Evolutionary conservation across 2,888 invertebrate genomes (phyloP).

Genomic region (Volucella bombylans): DNA sequence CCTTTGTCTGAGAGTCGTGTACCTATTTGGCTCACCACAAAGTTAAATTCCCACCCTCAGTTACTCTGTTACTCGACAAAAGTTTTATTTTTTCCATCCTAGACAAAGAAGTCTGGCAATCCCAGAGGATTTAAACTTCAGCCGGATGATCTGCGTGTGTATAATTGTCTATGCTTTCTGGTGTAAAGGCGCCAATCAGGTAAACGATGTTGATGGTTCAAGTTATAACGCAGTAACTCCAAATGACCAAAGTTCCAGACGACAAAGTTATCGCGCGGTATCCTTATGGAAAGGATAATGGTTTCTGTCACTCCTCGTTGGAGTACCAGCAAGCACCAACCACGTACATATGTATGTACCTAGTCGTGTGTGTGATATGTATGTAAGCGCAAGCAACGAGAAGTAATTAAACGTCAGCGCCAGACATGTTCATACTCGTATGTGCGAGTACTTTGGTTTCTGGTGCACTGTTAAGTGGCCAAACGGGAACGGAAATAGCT

Average conservation of each 20-base stretch:
- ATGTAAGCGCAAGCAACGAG: conserved; percentile 1
- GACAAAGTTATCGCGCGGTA: conserved; percentile 3
- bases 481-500: conserved; percentile 18
- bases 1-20: conserved; percentile 80
- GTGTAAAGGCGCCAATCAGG: conserved; percentile 30
- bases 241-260: conserved; percentile 10
- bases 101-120: conserved; percentile 5
- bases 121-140: conserved; percentile 10
- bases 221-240: background rate
- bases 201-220: background rate
- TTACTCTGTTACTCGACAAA: conserved; percentile 62
- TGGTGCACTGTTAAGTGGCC: conserved; percentile 31
- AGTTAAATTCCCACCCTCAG: conserved; percentile 38
- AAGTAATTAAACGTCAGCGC: conserved; percentile 38
- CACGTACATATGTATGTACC: too few species aligned
- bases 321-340: background rate
- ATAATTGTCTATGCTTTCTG: background rate
- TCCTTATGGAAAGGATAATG: conserved; percentile 9
- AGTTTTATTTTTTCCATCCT: conserved; percentile 15
- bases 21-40: conserved; percentile 67
- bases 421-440: conserved; percentile 13
- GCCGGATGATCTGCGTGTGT: background rate
- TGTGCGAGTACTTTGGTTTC: background rate
- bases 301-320: background rate
- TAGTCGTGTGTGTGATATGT: background rate